Evolutionary conservation across 2,113 vertebrate species (phyloP), one percentile per base, ranked within the genome.

Genomic region (Suricata suricatta): DNA sequence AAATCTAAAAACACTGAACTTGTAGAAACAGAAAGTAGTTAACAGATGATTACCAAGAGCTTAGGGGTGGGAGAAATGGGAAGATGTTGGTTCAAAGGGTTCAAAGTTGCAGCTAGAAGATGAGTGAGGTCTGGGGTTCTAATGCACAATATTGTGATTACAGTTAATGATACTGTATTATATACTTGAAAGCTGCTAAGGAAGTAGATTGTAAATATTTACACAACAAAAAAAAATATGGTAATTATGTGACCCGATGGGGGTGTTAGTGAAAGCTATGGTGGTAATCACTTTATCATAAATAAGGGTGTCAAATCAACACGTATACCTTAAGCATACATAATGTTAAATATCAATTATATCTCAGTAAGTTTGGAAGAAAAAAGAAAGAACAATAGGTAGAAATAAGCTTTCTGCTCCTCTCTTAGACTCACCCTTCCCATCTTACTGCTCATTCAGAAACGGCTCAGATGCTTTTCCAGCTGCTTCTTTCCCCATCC

Each of bases 391-490:
- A 38, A 77, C 60, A 27, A 41, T 71, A 41, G 29, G 9, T 52
- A 4, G 21, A 85, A 81, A 68, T 52, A 52, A 66, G 17, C 38
- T 76, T 94, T 88, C 52, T 77, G 35, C 25, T 85, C 23, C 31
- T 69, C 63, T 66, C 50, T 27, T 90, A 80, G 15, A 87, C 35
- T 81, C 60, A 23, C 13, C 16, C 69, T 17, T 87, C 63, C 77
- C 29, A 50, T 88, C 66, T 66, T 60, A 71, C 47, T 84, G 3
- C 71, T 93, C 1, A 92, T 38, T 88, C 66, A 80, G 47, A 96
- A 97, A 96, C 5, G 47, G 35, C 63, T 74, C 6, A 16, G 27
- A 68, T 83, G 47, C 82, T 90, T 95, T 94, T 81, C 50, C 76
- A 88, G 88, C 74, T 33, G 35, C 38, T 74, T 60, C 23, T 83